Conservation (phyloP, 2,888 invertebrate species). For the Eupsilia transversa region DNA sequence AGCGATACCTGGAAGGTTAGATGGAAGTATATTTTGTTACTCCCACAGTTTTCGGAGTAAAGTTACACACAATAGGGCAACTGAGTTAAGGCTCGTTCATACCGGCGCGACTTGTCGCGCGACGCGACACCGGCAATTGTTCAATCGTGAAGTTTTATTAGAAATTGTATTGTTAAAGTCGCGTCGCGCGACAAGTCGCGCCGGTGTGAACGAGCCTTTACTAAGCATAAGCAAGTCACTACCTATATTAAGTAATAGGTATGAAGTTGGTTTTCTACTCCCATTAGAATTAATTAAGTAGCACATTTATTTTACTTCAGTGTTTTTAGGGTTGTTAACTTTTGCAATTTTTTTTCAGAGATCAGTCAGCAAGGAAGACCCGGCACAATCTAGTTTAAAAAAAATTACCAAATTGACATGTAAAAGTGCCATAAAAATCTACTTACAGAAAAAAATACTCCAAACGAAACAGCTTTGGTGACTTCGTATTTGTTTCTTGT, state of each 20-base stretch:
- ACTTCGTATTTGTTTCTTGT: background rate
- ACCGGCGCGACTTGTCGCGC: no score
- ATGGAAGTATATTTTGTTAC: background rate
- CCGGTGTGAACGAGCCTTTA: no score
- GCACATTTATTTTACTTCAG: conserved; percentile 3
- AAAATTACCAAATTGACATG: background rate
- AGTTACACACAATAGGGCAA: conserved; percentile 12
- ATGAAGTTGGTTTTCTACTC: conserved; percentile 1
- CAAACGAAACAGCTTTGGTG: background rate
- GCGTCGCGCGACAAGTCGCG: no score
- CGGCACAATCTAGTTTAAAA: background rate
- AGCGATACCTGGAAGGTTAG: conserved; percentile 12
- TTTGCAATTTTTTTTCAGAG: background rate
- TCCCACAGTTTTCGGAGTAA: background rate
- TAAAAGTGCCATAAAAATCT: background rate
- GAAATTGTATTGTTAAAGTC: no score
- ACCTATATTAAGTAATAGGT: background rate
- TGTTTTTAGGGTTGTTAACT: background rate
- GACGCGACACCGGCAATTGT: no score
- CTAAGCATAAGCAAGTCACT: background rate
- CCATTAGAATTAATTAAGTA: background rate
- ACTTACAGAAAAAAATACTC: background rate
- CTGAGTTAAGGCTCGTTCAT: no score
- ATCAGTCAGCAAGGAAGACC: background rate
- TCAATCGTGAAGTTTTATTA: no score